A percentile compares a stretch with the other conserved stretches of the same genome.
Evolutionary conservation across 2,888 invertebrate genomes (phyloP).

Genomic region (Crematogaster levior): DNA sequence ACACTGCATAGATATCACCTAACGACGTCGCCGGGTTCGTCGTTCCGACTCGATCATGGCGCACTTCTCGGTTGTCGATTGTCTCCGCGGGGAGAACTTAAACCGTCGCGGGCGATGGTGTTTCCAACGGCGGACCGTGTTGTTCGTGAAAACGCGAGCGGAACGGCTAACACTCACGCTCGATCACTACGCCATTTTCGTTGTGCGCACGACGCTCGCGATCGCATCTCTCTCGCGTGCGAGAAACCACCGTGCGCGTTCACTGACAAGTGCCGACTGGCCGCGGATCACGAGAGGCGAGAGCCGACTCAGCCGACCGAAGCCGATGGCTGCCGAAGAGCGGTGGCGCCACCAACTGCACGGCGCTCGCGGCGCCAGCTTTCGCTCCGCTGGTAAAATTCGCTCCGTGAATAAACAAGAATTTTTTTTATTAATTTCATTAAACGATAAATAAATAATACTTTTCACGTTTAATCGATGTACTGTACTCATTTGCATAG

Average conservation of each 20-base stretch:
- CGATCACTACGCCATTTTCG: constrained; percentile 80
- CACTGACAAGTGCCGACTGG: constrained; percentile 79
- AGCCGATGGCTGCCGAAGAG: constrained; percentile 46
- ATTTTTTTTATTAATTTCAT: neutral
- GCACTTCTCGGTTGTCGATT: constrained; percentile 19
- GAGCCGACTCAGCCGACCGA: too few species aligned
- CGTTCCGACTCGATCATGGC: constrained; percentile 47
- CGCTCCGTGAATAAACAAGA: neutral
- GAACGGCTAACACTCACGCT: constrained; percentile 49
- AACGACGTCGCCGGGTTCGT: constrained; percentile 43
- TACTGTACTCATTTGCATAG: neutral
- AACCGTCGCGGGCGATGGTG: neutral
- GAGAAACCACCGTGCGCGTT: constrained; percentile 66
- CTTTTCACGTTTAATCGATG: neutral
- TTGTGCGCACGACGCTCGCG: constrained; percentile 55
- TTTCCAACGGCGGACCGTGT: neutral
- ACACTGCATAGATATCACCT: constrained; percentile 37
- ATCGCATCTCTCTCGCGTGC: constrained; percentile 56
- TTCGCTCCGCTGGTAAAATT: neutral
- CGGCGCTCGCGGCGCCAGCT: neutral
- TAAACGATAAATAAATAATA: neutral
- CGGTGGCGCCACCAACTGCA: constrained; percentile 2
- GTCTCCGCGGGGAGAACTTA: neutral
- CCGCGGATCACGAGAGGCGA: constrained; percentile 65
- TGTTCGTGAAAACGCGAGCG: constrained; percentile 13